Percentiles rank a stretch among this genome's conserved stretches.
These are phyloP conservation scores for Chorisops tibialis DNA, from an alignment of 2,888 invertebrate species.

Conservation along the genomic window DNA sequence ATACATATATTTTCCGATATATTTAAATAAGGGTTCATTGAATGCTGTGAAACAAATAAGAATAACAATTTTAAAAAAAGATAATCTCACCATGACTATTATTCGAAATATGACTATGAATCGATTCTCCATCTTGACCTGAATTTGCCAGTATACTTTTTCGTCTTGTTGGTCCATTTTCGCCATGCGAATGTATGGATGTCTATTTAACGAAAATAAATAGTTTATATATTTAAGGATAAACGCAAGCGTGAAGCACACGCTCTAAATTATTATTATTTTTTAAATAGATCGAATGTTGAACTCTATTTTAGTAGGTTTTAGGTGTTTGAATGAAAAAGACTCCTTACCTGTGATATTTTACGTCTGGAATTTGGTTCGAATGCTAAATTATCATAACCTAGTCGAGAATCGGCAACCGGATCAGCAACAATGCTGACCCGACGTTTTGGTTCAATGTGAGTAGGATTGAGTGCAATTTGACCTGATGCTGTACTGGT, in stretches of 20 bases:
- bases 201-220: conserved; percentile 46
- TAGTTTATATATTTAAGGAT: no score
- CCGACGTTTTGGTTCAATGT: conserved; percentile 56
- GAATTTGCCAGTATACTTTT: conserved; percentile 69
- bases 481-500: neutral
- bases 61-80: no score
- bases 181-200: conserved; percentile 56
- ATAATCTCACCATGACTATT: conserved; percentile 49
- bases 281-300: no score
- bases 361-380: conserved; percentile 57
- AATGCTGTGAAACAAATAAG: no score
- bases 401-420: conserved; percentile 53
- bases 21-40: no score
- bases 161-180: conserved; percentile 67
- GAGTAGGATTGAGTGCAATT: neutral
- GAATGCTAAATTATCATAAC: conserved; percentile 64
- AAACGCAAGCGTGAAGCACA: no score
- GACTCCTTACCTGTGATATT: conserved; percentile 52
- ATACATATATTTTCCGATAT: no score
- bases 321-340: no score
- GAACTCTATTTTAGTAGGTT: no score
- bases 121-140: conserved; percentile 48
- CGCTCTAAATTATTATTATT: no score
- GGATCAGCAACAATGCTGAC: conserved; percentile 64
- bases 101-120: conserved; percentile 46